These are phyloP conservation scores for Crioceris asparagi DNA, from an alignment of 2,888 invertebrate species.

Conservation along the genomic window DNA sequence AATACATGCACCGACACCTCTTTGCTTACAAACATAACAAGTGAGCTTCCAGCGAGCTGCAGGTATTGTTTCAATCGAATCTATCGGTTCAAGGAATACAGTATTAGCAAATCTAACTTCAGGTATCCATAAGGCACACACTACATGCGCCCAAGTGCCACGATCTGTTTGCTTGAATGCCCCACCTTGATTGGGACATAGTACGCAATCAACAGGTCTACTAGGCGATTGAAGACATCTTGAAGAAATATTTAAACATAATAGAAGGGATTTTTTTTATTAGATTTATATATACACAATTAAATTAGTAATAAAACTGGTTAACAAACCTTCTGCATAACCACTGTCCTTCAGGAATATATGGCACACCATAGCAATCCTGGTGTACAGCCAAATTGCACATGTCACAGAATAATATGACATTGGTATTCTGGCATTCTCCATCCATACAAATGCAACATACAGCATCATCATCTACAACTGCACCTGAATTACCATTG, in stretches of 20 bases:
- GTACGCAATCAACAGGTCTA: conserved; percentile 89
- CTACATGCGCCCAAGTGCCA: conserved; percentile 95
- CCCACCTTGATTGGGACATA: conserved; percentile 96
- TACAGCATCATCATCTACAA: conserved; percentile 94
- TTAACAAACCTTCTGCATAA: conserved; percentile 56
- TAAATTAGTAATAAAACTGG: background rate
- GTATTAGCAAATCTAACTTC: conserved; percentile 98
- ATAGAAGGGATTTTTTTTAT: background rate
- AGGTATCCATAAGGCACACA: conserved; percentile 98
- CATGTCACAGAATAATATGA: conserved; percentile 99
- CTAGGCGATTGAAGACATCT: conserved; percentile 95
- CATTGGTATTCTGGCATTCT: conserved; percentile 97
- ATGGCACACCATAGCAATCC: conserved; percentile 88
- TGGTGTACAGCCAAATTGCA: conserved; percentile 99
- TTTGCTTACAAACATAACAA: conserved; percentile 93
- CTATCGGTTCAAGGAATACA: conserved; percentile 94
- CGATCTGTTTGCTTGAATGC: conserved; percentile 98
- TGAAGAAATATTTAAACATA: conserved; percentile 3
- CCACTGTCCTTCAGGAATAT: conserved; percentile 69
- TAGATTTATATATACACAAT: background rate
- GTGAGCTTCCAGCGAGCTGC: conserved; percentile 92
- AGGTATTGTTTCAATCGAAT: conserved; percentile 93
- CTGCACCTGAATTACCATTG: conserved; percentile 59
- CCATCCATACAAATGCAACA: conserved; percentile 99
- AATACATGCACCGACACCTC: conserved; percentile 90